phyloP scores from a whole-genome alignment of 2,888 invertebrate genomes.

The Cryptops parisi region DNA sequence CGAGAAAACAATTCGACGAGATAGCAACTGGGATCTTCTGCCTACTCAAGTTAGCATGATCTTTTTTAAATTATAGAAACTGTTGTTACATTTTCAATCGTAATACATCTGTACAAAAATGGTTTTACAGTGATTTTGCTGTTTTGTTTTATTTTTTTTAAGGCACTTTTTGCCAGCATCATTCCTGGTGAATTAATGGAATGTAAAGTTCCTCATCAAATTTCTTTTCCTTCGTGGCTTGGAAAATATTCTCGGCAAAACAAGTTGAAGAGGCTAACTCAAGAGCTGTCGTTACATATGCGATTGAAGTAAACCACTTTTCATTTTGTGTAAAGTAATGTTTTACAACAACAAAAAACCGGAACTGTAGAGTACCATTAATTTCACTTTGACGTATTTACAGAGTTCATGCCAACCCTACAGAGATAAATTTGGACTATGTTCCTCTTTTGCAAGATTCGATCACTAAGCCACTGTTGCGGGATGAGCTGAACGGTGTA shows the following conservation, averaged over 20 bases:
- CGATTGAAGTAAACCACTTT: conserved; percentile 47
- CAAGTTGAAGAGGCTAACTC: conserved; percentile 65
- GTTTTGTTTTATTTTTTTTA: neutral
- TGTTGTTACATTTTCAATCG: too few relatives aligned
- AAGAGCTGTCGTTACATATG: conserved; percentile 76
- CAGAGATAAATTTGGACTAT: conserved; percentile 77
- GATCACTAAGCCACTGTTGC: conserved; percentile 59
- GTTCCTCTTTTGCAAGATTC: conserved; percentile 57
- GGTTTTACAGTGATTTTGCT: too few relatives aligned
- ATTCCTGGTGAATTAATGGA: conserved; percentile 74
- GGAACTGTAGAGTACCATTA: too few relatives aligned
- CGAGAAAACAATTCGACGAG: conserved; percentile 60
- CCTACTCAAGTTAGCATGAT: conserved; percentile 59
- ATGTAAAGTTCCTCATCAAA: conserved; percentile 53
- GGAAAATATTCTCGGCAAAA: conserved; percentile 79
- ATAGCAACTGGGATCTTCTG: conserved; percentile 63
- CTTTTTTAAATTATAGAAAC: too few relatives aligned
- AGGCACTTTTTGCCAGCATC: conserved; percentile 77
- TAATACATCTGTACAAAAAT: too few relatives aligned
- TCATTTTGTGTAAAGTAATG: too few relatives aligned
- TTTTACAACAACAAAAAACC: too few relatives aligned
- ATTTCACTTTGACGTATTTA: too few relatives aligned
- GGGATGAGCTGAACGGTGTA: conserved; percentile 55
- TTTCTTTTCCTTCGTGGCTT: conserved; percentile 89
- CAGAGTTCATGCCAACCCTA: too few relatives aligned